Base-by-base conservation (phyloP, 1,140 invertebrate species). In the Platorchestia sp. region DNA sequence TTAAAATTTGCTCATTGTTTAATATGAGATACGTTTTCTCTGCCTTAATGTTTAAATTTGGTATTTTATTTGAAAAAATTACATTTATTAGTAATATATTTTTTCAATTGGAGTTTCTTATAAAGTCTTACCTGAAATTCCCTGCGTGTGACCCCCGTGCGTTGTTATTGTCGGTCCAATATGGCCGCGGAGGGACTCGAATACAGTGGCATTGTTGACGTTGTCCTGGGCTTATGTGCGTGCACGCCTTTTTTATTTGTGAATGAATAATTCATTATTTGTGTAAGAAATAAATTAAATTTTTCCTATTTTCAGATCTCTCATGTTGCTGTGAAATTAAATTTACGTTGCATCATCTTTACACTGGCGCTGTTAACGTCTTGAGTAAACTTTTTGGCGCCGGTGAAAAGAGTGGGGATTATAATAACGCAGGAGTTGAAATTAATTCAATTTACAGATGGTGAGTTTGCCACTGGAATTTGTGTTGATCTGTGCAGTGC, bases 151-250 rank as follows among this genome's bases (percentile, higher is more conserved):
- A 93, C 43, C 91, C 91, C 91, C 91, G 91, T 93, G 91, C 91
- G 91, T 93, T 93, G 91, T 93, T 93, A 93, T 93, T 93, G 91
- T 93, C 91, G 91, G 91, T 93, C 91, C 91, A 93, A 93, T 93
- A 93, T 93, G 91, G 91, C 91, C 45, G 91, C 91, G 41, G 91
- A 47, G 44, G 45, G 43, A 93, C 45, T 45, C 44, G 14, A 45
- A 44, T 47, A 93, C 43, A 93, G 41, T 93, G 43, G 91, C 91
- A 93, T 93, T 93, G 91, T 93, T 93, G 91, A 43, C 36, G 91
- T 93, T 47, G 87, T 89, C 36, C 36, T 44, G 43, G 41, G 47
- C 16, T 93, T 93, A 93, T 40, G 14, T 93, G 91, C 40, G 45
- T 45, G 1, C 87, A 90, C 27, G 59, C 59, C 10, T 75, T 75